A percentile compares a stretch with the other conserved stretches of the same genome.
Evolutionary conservation across 2,113 vertebrate genomes (phyloP).

Genomic region (Bucco capensis): DNA sequence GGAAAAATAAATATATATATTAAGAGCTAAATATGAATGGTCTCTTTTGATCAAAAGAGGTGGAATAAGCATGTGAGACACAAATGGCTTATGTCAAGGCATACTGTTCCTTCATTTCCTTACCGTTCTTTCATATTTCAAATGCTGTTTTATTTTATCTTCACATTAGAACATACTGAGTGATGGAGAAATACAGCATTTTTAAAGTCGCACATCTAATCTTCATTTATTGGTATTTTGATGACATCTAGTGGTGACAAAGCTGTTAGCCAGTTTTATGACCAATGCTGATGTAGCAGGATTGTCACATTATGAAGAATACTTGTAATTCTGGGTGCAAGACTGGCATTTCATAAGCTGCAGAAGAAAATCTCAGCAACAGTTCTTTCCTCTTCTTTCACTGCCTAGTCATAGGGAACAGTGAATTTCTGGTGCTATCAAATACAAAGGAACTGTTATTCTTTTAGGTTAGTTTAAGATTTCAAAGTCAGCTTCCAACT

Average conservation of each 20-base stretch:
- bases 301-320: neutral
- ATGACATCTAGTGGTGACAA: slow-evolving; percentile 76
- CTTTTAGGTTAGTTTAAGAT: neutral
- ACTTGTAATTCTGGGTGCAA: neutral
- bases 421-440: neutral
- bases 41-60: slow-evolving; percentile 6
- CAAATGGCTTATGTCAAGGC: slow-evolving; percentile 26
- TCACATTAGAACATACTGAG: slow-evolving; percentile 54
- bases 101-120: slow-evolving; percentile 55
- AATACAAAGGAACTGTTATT: neutral
- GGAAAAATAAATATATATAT: neutral
- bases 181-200: slow-evolving; percentile 50
- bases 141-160: slow-evolving; percentile 55
- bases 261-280: neutral
- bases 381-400: neutral
- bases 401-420: neutral
- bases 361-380: neutral
- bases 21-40: slow-evolving; percentile 41
- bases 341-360: neutral
- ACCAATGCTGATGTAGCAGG: neutral
- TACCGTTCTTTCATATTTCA: slow-evolving; percentile 60
- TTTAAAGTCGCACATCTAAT: neutral
- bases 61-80: neutral
- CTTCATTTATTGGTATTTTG: slow-evolving; percentile 63
- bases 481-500: neutral